Evolutionary conservation across 2,113 vertebrate genomes (phyloP).

Genomic region (Bubo bubo): DNA sequence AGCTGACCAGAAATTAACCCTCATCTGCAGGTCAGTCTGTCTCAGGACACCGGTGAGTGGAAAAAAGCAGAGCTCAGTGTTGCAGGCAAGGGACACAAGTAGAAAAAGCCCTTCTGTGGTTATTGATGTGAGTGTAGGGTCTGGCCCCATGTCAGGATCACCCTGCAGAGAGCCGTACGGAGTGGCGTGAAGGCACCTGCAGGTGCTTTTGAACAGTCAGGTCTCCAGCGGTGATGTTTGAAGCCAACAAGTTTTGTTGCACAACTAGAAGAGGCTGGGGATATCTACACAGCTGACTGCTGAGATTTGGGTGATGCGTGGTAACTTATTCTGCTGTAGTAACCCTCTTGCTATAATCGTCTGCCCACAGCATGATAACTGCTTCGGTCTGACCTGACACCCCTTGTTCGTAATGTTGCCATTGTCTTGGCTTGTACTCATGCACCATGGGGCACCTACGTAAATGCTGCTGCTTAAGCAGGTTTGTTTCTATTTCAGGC

Average conservation of each 20-base stretch:
- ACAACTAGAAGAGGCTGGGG: background rate
- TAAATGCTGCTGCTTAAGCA: background rate
- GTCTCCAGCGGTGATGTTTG: background rate
- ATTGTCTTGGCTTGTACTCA: background rate
- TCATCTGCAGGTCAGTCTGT: background rate
- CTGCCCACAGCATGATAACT: fast-evolving
- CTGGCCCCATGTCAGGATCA: fast-evolving
- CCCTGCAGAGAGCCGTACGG: fast-evolving
- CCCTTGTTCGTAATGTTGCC: fast-evolving
- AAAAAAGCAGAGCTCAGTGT: background rate
- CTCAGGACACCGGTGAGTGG: fast-evolving
- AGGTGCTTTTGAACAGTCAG: background rate
- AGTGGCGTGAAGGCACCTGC: background rate
- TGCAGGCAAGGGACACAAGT: background rate
- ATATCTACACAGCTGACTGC: background rate
- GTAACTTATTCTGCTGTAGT: too few relatives aligned
- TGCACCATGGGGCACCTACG: fast-evolving
- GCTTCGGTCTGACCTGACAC: background rate
- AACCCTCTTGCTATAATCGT: fast-evolving
- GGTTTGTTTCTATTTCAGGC: background rate
- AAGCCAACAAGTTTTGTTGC: background rate
- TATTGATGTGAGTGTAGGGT: too few relatives aligned
- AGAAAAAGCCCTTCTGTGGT: background rate
- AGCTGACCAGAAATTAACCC: background rate
- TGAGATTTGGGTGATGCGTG: fast-evolving